Conservation (phyloP, 2,113 vertebrate genomes). For the Cochlearius cochlearius region DNA sequence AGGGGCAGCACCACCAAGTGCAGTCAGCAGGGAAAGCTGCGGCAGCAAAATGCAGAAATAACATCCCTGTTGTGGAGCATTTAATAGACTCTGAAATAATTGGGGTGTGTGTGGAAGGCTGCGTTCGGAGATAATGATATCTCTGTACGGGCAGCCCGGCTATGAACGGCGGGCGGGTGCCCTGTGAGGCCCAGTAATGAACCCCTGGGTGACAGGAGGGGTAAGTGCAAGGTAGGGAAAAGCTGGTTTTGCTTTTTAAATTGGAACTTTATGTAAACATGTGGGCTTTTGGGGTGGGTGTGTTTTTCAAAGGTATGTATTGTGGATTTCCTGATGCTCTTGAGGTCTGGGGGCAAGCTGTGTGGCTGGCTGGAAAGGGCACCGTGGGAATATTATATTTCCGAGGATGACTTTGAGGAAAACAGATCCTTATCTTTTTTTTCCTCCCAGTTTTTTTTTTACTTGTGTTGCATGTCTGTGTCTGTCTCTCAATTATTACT, state of each 20-base stretch:
- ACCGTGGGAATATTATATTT: conserved; percentile 9
- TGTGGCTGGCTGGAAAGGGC: background rate
- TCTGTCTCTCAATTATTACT: background rate
- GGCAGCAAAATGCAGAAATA: background rate
- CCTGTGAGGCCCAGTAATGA: fast-evolving
- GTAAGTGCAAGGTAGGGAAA: background rate
- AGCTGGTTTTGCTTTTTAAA: background rate
- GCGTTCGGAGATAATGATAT: fast-evolving
- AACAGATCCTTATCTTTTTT: background rate
- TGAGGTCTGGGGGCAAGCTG: background rate
- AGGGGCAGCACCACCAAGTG: background rate
- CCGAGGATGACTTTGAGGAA: background rate
- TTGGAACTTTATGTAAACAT: background rate
- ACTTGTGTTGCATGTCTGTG: background rate
- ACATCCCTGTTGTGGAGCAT: background rate
- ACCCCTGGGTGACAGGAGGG: background rate
- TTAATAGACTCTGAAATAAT: background rate
- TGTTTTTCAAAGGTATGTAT: background rate
- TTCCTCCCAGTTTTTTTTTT: background rate
- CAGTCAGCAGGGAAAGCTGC: background rate
- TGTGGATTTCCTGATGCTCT: background rate
- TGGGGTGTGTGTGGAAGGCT: background rate
- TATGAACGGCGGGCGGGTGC: fast-evolving
- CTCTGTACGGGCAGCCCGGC: background rate
- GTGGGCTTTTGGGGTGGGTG: background rate